phyloP scores from a whole-genome alignment of 1,140 invertebrate genomes.

The Lanistes nyassanus region DNA sequence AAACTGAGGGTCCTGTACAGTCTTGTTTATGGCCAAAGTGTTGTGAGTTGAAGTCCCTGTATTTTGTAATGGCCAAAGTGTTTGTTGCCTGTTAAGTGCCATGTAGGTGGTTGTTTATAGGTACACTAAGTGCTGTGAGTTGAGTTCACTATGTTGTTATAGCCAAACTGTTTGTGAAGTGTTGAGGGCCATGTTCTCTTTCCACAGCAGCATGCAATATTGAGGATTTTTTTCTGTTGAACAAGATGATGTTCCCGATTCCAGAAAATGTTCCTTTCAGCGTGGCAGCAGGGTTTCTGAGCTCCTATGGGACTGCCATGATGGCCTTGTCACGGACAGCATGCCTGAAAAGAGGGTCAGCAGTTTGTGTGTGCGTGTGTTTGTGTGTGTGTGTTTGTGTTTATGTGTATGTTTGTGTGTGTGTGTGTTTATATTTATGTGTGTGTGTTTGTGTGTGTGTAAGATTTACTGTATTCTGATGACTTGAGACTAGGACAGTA shows the following conservation, averaged over 20 bases:
- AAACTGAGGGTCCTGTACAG: too few relatives aligned
- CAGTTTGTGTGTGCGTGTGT: neutral
- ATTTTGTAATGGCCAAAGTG: too few relatives aligned
- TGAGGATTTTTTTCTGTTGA: neutral
- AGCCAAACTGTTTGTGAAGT: too few relatives aligned
- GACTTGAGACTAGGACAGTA: too few relatives aligned
- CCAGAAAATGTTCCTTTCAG: conserved; percentile 68
- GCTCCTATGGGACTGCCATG: conserved; percentile 73
- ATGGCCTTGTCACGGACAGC: conserved; percentile 71
- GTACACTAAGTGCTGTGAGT: too few relatives aligned
- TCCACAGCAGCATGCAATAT: too few relatives aligned
- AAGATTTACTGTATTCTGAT: neutral
- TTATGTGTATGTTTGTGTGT: neutral
- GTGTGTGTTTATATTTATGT: conserved; percentile 9
- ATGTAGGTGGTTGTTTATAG: too few relatives aligned
- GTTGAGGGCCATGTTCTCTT: too few relatives aligned
- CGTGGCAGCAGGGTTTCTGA: conserved; percentile 69
- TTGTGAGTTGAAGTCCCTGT: too few relatives aligned
- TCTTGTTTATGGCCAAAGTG: too few relatives aligned
- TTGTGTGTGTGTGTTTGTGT: neutral
- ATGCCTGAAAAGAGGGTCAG: conserved; percentile 66
- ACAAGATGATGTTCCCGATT: conserved; percentile 72
- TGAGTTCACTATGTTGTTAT: too few relatives aligned
- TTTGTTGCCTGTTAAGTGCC: too few relatives aligned
- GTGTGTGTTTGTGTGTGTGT: conserved; percentile 2